Conservation (phyloP, 1,140 invertebrate genomes). For the Drosophila eugracilis region DNA sequence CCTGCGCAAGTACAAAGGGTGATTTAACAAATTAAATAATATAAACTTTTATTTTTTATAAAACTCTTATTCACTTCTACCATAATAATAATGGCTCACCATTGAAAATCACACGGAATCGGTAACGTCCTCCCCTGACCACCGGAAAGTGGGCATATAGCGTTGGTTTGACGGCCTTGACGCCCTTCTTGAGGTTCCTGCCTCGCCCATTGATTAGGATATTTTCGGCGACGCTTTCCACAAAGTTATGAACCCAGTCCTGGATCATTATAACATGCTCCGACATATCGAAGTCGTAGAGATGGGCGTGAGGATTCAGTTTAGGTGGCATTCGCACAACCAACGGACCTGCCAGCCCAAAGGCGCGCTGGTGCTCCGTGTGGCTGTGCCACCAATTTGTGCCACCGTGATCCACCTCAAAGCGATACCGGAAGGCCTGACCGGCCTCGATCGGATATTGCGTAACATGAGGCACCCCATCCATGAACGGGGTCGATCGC, state of each 20-base stretch:
- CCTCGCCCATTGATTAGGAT: slow-evolving; percentile 86
- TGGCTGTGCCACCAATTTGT: slow-evolving; percentile 84
- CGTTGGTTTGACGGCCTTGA: slow-evolving; percentile 49
- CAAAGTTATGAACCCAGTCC: slow-evolving; percentile 83
- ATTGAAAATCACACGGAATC: slow-evolving; percentile 87
- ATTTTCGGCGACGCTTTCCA: slow-evolving; percentile 82
- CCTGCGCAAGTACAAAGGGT: slow-evolving; percentile 77
- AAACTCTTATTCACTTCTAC: not conserved
- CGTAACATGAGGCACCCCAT: slow-evolving; percentile 89
- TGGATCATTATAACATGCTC: slow-evolving; percentile 80
- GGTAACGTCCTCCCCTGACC: slow-evolving; percentile 85
- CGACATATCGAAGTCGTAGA: slow-evolving; percentile 84
- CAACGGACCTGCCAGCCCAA: slow-evolving; percentile 85
- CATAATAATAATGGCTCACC: too few relatives aligned
- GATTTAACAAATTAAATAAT: not conserved
- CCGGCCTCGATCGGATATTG: slow-evolving; percentile 88
- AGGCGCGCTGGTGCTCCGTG: slow-evolving; percentile 85
- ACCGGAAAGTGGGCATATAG: slow-evolving; percentile 73
- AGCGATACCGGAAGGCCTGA: slow-evolving; percentile 86
- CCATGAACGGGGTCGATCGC: slow-evolving; percentile 86
- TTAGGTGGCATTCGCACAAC: slow-evolving; percentile 79
- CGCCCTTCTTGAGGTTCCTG: slow-evolving; percentile 70
- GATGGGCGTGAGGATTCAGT: slow-evolving; percentile 66
- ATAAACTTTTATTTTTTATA: too few relatives aligned
- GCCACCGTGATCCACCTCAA: slow-evolving; percentile 85